Base-by-base conservation (phyloP, 2,888 invertebrate species). In the Drosophila paramelanica region DNA sequence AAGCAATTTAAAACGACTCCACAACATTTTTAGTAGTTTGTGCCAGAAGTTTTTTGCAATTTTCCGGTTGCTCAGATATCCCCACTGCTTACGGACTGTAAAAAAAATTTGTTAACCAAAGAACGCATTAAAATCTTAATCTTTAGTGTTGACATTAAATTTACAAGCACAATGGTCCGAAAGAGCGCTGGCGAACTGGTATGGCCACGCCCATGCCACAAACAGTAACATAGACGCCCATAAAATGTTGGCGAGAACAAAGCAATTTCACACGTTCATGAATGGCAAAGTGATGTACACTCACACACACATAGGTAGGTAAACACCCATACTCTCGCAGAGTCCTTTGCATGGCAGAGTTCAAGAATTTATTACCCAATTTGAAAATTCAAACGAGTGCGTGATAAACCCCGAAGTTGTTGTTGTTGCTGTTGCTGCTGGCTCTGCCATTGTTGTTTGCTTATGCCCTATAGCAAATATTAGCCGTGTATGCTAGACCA, bases 381-480 rank as follows among this genome's bases (percentile, higher is more conserved):
- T 89, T 90, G 67, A 89, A 90, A 89, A 88, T 89, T 87, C 87
- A 87, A 89, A 85, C 89, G 89, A 88, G 85, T 81, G 89, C 86
- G 89, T 89, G 77, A 86, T 89, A 87, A 87, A 84, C 78, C 69
- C 81, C 69, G 67, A 69, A 70, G 56, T 65, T 61, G 61, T 56
- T 76, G 20, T 55, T 42, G 46, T 39, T 62, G 45, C 49, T 55
- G 42, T 50, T 64, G 53, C 17, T 46, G 42, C 20, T 47, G 36
- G 25, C 49, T 46, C 46, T 56, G 61, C 38, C 50, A 59, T 46
- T 67, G 56, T 46, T 75, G 77, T 77, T 72, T 77, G 64, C 73
- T 51, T 46, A 62, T 62, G 51, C 31, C 52, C 59, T 64, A 10
- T 41, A 20, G 3, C 25, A 8, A 27, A n/a, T n/a, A 0, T 8